Conservation (phyloP, 1,140 invertebrate species). For the Phymastichus coffea region DNA sequence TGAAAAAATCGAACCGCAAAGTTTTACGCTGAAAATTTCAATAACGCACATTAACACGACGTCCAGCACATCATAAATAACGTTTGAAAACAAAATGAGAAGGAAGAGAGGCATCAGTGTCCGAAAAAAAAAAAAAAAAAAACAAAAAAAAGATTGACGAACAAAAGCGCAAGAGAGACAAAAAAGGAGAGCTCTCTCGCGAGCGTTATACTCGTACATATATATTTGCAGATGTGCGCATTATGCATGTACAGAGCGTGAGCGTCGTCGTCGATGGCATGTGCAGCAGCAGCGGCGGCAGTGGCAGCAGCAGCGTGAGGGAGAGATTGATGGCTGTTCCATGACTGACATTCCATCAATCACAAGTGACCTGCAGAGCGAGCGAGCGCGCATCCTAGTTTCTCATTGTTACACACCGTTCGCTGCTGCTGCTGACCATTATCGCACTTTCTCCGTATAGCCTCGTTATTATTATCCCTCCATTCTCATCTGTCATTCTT, state of each 20-base stretch:
- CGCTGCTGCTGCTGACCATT: neutral
- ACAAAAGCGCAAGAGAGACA: neutral
- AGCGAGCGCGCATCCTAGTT: neutral
- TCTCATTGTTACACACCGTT: slow-evolving; percentile 16
- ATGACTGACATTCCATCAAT: slow-evolving; percentile 58
- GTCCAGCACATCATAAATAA: neutral
- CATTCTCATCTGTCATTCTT: neutral
- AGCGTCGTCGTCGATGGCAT: no score
- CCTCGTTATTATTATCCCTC: slow-evolving; percentile 9
- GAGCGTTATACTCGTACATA: neutral
- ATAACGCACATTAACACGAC: neutral
- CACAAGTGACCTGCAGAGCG: slow-evolving; percentile 35
- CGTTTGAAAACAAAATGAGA: neutral
- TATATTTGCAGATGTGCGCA: slow-evolving; percentile 24
- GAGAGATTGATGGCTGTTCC: slow-evolving; percentile 54
- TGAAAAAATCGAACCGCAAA: no score
- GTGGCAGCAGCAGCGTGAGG: slow-evolving; percentile 18
- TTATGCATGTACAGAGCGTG: slow-evolving; percentile 7
- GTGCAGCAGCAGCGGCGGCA: no score
- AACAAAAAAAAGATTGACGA: neutral
- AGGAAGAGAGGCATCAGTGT: neutral
- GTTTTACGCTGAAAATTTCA: neutral
- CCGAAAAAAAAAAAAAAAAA: neutral
- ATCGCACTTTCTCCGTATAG: neutral
- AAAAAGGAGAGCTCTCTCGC: no score